A percentile compares a stretch with the other conserved stretches of the same genome.
Evolutionary conservation across 2,888 invertebrate genomes (phyloP).

Genomic region (Alloscopus bannaensis): DNA sequence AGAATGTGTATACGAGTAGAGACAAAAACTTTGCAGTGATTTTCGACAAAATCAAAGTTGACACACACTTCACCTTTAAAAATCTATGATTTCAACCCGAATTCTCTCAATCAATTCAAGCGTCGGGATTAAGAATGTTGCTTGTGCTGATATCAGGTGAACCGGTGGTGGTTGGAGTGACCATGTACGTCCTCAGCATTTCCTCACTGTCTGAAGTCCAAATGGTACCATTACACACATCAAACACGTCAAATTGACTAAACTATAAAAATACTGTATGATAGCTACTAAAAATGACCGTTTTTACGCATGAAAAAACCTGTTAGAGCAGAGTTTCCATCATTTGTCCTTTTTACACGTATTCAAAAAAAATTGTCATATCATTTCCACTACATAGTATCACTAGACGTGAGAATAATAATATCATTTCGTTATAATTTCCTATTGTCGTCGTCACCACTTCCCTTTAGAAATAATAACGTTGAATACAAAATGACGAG

Average conservation of each 20-base stretch:
- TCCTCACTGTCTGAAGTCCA: conserved; percentile 80
- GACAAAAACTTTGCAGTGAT: conserved; percentile 9
- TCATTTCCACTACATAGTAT: not conserved
- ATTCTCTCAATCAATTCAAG: no score
- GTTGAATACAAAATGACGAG: no score
- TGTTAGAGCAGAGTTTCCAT: conserved; percentile 71
- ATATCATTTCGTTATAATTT: no score
- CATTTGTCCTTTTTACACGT: no score
- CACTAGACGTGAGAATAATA: no score
- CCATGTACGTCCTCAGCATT: conserved; percentile 80
- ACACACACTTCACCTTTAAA: not conserved
- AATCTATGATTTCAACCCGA: no score
- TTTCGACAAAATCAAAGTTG: not conserved
- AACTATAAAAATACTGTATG: no score
- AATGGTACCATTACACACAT: conserved; percentile 77
- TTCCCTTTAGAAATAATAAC: no score
- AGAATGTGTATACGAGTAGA: not conserved
- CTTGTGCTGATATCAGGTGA: conserved; percentile 75
- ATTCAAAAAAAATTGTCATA: no score
- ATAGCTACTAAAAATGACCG: conserved; percentile 60
- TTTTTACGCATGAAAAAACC: conserved; percentile 67
- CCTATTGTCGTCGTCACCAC: no score
- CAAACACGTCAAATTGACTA: conserved; percentile 69
- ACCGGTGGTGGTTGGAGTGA: conserved; percentile 79
- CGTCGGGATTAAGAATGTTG: conserved; percentile 58